phyloP scores from a whole-genome alignment of 2,113 vertebrate species.

The Chionomys nivalis region DNA sequence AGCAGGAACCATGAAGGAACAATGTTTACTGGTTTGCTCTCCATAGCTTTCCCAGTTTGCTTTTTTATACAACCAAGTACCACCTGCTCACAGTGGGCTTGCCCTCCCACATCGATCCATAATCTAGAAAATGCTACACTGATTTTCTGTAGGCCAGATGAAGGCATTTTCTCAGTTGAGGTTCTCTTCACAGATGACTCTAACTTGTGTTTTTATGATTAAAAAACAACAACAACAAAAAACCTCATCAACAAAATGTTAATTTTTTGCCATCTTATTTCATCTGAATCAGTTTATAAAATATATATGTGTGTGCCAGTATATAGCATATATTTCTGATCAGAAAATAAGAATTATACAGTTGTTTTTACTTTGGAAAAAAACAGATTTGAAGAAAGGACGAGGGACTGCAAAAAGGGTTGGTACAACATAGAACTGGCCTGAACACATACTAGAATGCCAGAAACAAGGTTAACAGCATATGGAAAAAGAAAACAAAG shows the following conservation, averaged over 20 bases:
- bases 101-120: background rate
- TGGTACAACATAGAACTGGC: background rate
- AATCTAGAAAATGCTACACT: background rate
- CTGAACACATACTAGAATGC: background rate
- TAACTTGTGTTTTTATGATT: background rate
- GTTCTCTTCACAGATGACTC: background rate
- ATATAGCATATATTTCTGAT: background rate
- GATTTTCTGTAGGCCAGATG: background rate
- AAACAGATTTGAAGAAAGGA: background rate
- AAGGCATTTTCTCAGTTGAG: background rate
- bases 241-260: background rate
- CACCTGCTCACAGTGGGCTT: background rate
- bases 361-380: background rate
- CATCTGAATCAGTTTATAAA: constrained; percentile 28
- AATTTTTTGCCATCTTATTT: background rate
- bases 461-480: background rate
- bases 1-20: background rate
- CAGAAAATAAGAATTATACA: background rate
- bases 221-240: background rate
- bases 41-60: background rate
- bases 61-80: background rate
- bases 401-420: background rate
- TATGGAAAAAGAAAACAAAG: background rate
- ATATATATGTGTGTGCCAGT: background rate
- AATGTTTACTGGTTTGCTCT: background rate